Evolutionary conservation across 2,113 vertebrate genomes (phyloP), one percentile per base, ranked within the genome.

Genomic region (Sander lucioperca): DNA sequence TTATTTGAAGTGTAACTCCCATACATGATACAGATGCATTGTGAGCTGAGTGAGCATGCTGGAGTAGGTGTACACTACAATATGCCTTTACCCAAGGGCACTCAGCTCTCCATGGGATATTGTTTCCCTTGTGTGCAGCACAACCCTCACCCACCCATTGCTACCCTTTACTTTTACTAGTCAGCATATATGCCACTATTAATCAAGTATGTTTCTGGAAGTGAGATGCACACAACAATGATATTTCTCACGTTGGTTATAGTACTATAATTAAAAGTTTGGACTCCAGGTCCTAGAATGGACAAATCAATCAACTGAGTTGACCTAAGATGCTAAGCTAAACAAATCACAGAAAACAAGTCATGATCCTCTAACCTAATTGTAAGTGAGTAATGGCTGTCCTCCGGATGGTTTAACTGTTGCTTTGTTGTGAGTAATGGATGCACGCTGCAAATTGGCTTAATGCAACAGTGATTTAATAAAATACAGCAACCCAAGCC

Each of bases 401-500:
- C 21, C 65, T 80, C 73, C 86, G 64, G 86, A 79, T 82, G 78
- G 71, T 85, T 69, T 48, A 21, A 80, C 73, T 83, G 59, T 74
- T 48, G 76, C 84, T 80, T 70, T 86, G 81, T 89, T 80, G 57
- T 90, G 88, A 92, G 88, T 84, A 91, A 91, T 88, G 79, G 69
- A 76, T 78, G 72, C 13, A n/a, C 66, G 75, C 77, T 81, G 65
- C 86, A 83, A 62, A 87, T 77, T 82, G 88, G 68, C 67, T 79
- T 89, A 89, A 91, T 93, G 86, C 71, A 88, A 88, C 71, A 72
- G 77, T 89, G 88, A 94, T 94, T 82, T 88, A 88, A 94, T 94
- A 81, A 94, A 88, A 88, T 48, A 75, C 73, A 88, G 74, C 76
- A 80, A 50, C 87, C 83, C 80, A 79, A 78, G 74, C 83, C 23